Evolutionary conservation across 2,113 vertebrate genomes (phyloP).

Genomic region (Numida meleagris): DNA sequence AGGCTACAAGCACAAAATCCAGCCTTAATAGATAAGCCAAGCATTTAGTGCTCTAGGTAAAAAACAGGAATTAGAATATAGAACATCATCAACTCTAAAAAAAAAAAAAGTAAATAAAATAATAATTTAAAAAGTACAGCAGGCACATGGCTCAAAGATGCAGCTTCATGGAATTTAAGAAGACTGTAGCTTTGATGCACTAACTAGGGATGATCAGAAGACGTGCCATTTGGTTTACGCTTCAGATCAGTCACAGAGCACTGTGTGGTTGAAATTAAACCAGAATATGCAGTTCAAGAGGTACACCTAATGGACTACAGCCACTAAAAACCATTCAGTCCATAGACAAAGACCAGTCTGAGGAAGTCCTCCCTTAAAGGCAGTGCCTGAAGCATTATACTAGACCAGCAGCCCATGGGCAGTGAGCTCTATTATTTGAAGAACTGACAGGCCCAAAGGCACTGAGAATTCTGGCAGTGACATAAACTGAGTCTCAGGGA

Average conservation of each 20-base stretch:
- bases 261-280: neutral
- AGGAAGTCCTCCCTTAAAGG: neutral
- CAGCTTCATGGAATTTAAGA: neutral
- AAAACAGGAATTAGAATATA: neutral
- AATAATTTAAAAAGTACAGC: too few species aligned
- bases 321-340: neutral
- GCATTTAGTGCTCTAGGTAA: neutral
- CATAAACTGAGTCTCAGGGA: neutral
- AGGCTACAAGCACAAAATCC: neutral
- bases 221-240: neutral
- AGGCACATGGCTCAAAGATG: neutral
- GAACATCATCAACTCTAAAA: neutral
- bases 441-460: neutral
- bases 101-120: neutral
- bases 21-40: neutral
- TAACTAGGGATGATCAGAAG: neutral
- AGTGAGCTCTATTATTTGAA: neutral
- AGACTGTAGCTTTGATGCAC: neutral
- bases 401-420: neutral
- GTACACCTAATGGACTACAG: neutral
- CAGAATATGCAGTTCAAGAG: neutral
- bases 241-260: neutral
- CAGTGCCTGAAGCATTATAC: neutral
- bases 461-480: neutral
- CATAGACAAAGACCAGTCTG: neutral